Percentiles rank a stretch among this genome's conserved stretches.
phyloP scores from a whole-genome alignment of 1,140 invertebrate species.

The Meloidogyne floridensis region DNA sequence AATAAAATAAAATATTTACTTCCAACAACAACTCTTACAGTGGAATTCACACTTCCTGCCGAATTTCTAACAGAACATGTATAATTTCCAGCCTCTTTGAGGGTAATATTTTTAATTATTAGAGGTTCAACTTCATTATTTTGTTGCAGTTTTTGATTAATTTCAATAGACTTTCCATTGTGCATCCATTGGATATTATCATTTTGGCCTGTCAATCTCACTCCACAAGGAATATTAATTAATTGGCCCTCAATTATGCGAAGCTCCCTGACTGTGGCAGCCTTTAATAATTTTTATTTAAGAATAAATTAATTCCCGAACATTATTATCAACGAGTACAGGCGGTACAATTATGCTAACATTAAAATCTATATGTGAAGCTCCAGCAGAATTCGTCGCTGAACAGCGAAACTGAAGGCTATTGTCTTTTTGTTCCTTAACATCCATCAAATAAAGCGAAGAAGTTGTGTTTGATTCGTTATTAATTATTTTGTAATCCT shows the following conservation, averaged over 20 bases:
- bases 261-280: constrained; percentile 40
- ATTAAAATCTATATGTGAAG: constrained; percentile 44
- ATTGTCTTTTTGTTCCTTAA: constrained; percentile 29
- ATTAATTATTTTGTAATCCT: neutral
- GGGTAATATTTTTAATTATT: constrained; percentile 54
- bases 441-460: neutral
- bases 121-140: constrained; percentile 41
- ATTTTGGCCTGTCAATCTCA: constrained; percentile 34
- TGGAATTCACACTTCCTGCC: constrained; percentile 51
- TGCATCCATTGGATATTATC: constrained; percentile 16
- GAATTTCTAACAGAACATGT: constrained; percentile 66
- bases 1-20: constrained; percentile 39
- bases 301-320: neutral
- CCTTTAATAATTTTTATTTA: constrained; percentile 36
- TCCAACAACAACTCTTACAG: constrained; percentile 48
- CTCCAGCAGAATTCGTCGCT: constrained; percentile 55
- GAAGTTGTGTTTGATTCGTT: neutral
- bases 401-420: constrained; percentile 46
- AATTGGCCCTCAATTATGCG: constrained; percentile 50
- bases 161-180: constrained; percentile 32
- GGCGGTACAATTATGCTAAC: constrained; percentile 39
- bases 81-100: constrained; percentile 66
- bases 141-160: constrained; percentile 19
- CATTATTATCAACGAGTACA: neutral
- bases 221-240: constrained; percentile 49